Conservation (phyloP, 2,797 vertebrate species). For the Synaphobranchus kaupii region DNA sequence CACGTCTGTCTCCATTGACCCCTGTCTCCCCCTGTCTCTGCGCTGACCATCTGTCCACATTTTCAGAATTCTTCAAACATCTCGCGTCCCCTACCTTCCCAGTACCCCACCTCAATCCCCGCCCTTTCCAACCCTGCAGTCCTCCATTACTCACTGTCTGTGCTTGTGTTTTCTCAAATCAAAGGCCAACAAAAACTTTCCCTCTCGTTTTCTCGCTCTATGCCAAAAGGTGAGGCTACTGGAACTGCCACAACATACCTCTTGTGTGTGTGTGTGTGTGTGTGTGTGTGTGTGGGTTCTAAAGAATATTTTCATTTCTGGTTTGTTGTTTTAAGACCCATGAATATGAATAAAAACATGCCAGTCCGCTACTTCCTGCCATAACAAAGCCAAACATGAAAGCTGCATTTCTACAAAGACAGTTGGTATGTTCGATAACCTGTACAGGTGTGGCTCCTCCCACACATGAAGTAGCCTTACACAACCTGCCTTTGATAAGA, state of each 20-base stretch:
- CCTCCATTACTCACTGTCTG: background rate
- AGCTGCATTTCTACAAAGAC: constrained; percentile 22
- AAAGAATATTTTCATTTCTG: constrained; percentile 29
- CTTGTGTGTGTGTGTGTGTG: background rate
- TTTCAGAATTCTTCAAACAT: constrained; percentile 32
- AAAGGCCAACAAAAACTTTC: constrained; percentile 8
- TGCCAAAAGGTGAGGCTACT: background rate
- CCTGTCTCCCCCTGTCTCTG: background rate
- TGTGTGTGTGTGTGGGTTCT: background rate
- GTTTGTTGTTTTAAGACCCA: constrained; percentile 36
- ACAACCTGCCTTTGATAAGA: constrained; percentile 9
- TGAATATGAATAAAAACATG: constrained; percentile 54
- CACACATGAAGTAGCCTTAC: background rate
- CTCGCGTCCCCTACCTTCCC: background rate
- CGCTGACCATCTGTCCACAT: constrained; percentile 4
- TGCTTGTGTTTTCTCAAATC: background rate
- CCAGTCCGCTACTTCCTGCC: constrained; percentile 44
- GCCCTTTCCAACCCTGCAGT: background rate
- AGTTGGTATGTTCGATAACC: background rate
- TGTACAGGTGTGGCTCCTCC: background rate
- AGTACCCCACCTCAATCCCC: background rate
- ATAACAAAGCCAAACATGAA: constrained; percentile 53
- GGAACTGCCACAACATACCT: background rate
- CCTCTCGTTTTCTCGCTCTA: background rate
- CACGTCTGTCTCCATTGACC: background rate